Conservation (phyloP, 2,797 vertebrate species). For the Odontamblyopus rebecca region DNA sequence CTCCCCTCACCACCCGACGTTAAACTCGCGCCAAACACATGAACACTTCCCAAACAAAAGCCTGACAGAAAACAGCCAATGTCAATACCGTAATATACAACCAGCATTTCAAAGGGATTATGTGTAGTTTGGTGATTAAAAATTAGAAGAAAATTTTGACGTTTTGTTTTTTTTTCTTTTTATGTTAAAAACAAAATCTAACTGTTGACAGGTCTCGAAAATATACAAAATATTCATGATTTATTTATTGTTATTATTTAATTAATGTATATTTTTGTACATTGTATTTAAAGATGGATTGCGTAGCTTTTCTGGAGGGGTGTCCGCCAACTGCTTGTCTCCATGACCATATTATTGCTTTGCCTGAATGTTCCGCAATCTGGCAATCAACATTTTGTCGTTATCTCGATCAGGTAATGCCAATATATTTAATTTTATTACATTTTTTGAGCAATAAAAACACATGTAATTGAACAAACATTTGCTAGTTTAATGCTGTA, state of each 20-base stretch:
- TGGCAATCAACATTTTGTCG: too few species aligned
- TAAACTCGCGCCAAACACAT: constrained; percentile 39
- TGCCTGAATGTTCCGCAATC: too few species aligned
- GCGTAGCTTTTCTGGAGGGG: too few species aligned
- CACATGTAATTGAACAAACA: too few species aligned
- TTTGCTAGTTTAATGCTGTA: too few species aligned
- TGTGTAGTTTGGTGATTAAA: neutral
- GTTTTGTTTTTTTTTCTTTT: neutral
- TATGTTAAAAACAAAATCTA: neutral
- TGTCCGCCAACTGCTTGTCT: too few species aligned
- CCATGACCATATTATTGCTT: too few species aligned
- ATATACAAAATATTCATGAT: neutral
- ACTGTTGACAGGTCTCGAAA: neutral
- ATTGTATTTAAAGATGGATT: too few species aligned
- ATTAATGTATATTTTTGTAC: too few species aligned
- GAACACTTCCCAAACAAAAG: constrained; percentile 30
- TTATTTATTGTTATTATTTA: neutral
- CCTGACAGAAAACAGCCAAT: constrained; percentile 45
- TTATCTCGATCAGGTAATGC: too few species aligned
- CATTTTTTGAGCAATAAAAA: too few species aligned
- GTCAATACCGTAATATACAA: constrained; percentile 35
- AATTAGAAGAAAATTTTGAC: neutral
- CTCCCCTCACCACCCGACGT: constrained; percentile 47
- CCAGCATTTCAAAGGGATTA: constrained; percentile 27
- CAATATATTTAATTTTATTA: too few species aligned